Evolutionary conservation across 2,113 vertebrate species (phyloP).

Genomic region (Bucco capensis): DNA sequence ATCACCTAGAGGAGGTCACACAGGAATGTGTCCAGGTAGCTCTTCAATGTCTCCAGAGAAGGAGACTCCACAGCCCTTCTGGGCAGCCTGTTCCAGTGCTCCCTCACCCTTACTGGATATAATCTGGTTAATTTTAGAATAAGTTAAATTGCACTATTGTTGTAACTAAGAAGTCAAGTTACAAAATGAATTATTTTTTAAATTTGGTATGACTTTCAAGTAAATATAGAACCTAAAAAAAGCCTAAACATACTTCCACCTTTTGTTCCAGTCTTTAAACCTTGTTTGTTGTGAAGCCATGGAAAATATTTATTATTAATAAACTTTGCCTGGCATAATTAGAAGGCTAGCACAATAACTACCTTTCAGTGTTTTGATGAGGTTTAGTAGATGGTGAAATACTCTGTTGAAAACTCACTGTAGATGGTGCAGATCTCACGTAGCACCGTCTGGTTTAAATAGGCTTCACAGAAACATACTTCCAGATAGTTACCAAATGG

Average conservation of each 20-base stretch:
- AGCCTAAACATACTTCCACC: not conserved
- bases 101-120: too few relatives aligned
- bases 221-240: not conserved
- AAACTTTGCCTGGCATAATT: not conserved
- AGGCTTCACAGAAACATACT: not conserved
- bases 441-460: not conserved
- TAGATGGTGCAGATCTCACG: accelerated
- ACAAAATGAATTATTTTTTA: not conserved
- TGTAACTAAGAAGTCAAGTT: not conserved
- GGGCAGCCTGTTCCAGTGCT: too few relatives aligned
- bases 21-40: too few relatives aligned
- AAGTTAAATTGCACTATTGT: not conserved
- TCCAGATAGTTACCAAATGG: not conserved
- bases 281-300: not conserved
- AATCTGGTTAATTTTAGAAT: not conserved
- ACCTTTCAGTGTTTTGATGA: not conserved
- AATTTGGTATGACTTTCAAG: not conserved
- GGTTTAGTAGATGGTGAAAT: not conserved
- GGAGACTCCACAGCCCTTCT: too few relatives aligned
- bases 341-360: not conserved
- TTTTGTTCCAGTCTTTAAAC: not conserved
- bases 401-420: not conserved
- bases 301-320: not conserved
- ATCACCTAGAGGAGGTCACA: too few relatives aligned
- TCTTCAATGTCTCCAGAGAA: too few relatives aligned